Percentiles rank a stretch among this genome's conserved stretches.
Conservation (phyloP, 2,888 invertebrate species). For the Dione juno region DNA sequence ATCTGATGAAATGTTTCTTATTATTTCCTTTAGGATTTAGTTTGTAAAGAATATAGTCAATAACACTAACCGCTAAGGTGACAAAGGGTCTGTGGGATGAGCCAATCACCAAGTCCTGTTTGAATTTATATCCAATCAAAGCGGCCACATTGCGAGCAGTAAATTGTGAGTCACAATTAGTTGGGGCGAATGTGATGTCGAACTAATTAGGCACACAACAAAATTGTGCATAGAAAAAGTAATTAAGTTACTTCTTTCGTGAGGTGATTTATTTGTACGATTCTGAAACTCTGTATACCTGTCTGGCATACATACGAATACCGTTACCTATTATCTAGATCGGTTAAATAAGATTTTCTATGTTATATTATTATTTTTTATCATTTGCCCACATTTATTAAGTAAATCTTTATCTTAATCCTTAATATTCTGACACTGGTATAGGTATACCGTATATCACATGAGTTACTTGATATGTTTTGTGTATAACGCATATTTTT, state of each 20-base stretch:
- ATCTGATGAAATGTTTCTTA: too few species aligned
- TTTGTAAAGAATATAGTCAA: background rate
- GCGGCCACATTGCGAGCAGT: slow-evolving; percentile 53
- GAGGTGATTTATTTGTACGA: background rate
- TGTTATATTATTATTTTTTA: too few species aligned
- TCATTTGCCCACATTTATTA: too few species aligned
- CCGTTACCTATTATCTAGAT: too few species aligned
- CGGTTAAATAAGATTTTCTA: too few species aligned
- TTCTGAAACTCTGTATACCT: too few species aligned
- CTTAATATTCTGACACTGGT: too few species aligned
- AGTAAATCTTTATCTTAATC: too few species aligned
- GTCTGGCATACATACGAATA: too few species aligned
- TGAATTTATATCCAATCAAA: slow-evolving; percentile 71
- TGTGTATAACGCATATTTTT: background rate
- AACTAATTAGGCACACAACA: slow-evolving; percentile 15
- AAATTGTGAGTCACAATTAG: slow-evolving; percentile 65
- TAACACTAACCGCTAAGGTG: slow-evolving; percentile 18
- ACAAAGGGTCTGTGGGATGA: slow-evolving; percentile 39
- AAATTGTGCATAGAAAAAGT: slow-evolving; percentile 12
- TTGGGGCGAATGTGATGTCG: slow-evolving; percentile 15
- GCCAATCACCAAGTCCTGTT: slow-evolving; percentile 60
- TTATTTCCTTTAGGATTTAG: too few species aligned
- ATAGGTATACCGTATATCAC: too few species aligned
- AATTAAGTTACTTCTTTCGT: background rate
- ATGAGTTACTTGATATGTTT: background rate